phyloP scores from a whole-genome alignment of 2,113 vertebrate species.

The Semnornis frantzii region DNA sequence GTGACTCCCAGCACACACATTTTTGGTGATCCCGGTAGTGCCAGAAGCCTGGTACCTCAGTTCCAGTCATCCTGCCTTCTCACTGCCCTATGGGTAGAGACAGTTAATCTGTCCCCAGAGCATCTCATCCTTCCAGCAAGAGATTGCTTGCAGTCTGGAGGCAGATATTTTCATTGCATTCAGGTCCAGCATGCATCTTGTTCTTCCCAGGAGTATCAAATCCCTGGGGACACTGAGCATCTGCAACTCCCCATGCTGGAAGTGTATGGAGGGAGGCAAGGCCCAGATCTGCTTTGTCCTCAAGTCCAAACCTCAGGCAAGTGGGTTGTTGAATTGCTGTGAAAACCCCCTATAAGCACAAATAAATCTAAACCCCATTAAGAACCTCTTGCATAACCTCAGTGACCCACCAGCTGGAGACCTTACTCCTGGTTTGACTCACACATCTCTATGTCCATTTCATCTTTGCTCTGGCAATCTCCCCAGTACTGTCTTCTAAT shows the following conservation, averaged over 20 bases:
- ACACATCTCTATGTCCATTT: accelerated
- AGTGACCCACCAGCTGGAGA: not conserved
- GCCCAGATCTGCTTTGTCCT: not conserved
- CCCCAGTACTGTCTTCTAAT: not conserved
- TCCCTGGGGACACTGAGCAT: not conserved
- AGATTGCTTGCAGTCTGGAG: not conserved
- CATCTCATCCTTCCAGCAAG: not conserved
- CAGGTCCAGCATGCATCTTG: not conserved
- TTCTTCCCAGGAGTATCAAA: not conserved
- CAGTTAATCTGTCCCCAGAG: not conserved
- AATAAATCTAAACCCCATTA: not conserved
- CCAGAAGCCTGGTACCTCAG: not conserved
- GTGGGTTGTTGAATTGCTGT: not conserved
- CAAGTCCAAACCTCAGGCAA: not conserved
- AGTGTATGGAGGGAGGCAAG: accelerated
- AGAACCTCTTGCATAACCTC: not conserved
- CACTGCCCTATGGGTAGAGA: not conserved
- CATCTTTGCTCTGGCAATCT: not conserved
- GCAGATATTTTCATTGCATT: not conserved
- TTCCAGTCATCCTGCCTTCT: not conserved
- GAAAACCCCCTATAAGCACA: not conserved
- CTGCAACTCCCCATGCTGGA: accelerated
- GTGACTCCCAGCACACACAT: not conserved
- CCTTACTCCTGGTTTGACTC: not conserved
- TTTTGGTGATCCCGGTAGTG: not conserved